Evolutionary conservation across 2,113 vertebrate genomes (phyloP).

Genomic region (Pomatostomus ruficeps): DNA sequence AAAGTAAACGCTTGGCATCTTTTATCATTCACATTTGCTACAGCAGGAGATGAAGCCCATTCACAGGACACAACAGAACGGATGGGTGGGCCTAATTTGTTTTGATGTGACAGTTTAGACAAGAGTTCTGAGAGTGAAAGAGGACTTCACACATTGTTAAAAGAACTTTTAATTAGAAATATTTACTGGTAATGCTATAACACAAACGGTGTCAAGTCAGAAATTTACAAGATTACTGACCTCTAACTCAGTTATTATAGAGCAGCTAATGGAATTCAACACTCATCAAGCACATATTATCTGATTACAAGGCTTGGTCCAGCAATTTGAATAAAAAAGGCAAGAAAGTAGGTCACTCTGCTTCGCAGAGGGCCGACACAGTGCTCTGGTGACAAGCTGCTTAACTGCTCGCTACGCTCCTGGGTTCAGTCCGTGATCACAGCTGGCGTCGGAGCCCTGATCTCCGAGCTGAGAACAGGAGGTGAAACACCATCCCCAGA

Average conservation of each 20-base stretch:
- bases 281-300: conserved; percentile 65
- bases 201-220: conserved; percentile 48
- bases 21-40: neutral
- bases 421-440: neutral
- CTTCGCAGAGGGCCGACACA: conserved; percentile 43
- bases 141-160: conserved; percentile 27
- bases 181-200: conserved; percentile 62
- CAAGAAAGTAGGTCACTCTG: conserved; percentile 52
- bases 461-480: neutral
- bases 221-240: conserved; percentile 61
- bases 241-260: conserved; percentile 66
- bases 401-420: neutral
- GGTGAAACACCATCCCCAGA: neutral
- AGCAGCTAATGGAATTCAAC: conserved; percentile 67
- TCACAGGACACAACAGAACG: neutral
- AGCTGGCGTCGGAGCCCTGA: neutral
- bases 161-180: conserved; percentile 66
- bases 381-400: conserved; percentile 46
- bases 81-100: neutral
- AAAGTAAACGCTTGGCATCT: neutral
- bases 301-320: conserved; percentile 56
- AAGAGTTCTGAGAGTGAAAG: neutral
- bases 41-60: neutral
- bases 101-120: conserved; percentile 12
- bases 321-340: conserved; percentile 62